These are phyloP conservation scores for Danio kyathit DNA, from an alignment of 2,797 vertebrate species.

Conservation along the genomic window DNA sequence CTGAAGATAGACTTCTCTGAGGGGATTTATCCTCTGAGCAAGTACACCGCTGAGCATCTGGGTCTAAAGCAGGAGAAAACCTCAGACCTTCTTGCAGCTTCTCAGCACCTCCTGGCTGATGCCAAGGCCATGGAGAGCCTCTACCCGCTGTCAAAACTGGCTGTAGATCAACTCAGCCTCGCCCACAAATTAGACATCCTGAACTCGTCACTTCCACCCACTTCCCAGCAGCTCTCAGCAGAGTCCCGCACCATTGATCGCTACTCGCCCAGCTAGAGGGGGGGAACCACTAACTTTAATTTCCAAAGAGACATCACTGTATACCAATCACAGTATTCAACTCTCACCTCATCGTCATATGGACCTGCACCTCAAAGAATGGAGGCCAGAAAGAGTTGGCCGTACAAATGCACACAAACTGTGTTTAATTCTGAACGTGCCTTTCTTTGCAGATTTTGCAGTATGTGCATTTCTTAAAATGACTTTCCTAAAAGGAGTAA, in stretches of 20 bases:
- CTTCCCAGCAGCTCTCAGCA: slow-evolving; percentile 80
- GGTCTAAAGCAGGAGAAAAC: slow-evolving; percentile 95
- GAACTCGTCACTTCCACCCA: slow-evolving; percentile 84
- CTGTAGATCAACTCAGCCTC: slow-evolving; percentile 91
- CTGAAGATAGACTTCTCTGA: slow-evolving; percentile 95
- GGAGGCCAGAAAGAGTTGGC: slow-evolving; percentile 69
- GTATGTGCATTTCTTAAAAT: slow-evolving; percentile 73
- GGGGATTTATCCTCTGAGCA: slow-evolving; percentile 94
- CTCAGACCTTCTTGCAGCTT: slow-evolving; percentile 88
- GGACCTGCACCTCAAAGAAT: slow-evolving; percentile 78
- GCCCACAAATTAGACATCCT: slow-evolving; percentile 92
- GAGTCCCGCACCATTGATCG: slow-evolving; percentile 91
- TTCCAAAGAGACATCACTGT: slow-evolving; percentile 73
- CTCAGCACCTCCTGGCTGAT: slow-evolving; percentile 91
- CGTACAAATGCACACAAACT: slow-evolving; percentile 70
- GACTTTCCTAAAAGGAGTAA: slow-evolving; percentile 70
- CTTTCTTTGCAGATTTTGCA: slow-evolving; percentile 72
- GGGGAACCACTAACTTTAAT: slow-evolving; percentile 63
- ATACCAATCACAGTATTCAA: slow-evolving; percentile 81
- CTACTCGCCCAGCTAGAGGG: slow-evolving; percentile 91
- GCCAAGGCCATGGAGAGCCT: slow-evolving; percentile 95
- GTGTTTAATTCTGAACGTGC: slow-evolving; percentile 76
- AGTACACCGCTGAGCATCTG: slow-evolving; percentile 93
- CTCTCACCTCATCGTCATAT: slow-evolving; percentile 66
- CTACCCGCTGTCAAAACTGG: slow-evolving; percentile 94